Evolutionary conservation across 1,140 invertebrate genomes (phyloP).

Genomic region (Drosophila erecta): DNA sequence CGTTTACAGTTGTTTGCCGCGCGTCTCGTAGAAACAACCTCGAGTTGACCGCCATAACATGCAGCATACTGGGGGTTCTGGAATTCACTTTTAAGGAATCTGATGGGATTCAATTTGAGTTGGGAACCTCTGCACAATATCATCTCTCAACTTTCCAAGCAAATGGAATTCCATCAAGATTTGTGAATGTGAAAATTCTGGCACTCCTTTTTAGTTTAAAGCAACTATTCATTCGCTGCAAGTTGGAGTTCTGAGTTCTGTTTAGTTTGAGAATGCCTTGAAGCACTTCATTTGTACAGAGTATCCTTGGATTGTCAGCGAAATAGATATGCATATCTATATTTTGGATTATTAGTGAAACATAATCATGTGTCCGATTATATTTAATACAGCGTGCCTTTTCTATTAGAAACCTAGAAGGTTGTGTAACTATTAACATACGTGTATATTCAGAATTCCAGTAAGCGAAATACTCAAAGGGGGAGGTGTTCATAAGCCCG

Average conservation of each 20-base stretch:
- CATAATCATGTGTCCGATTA: background rate
- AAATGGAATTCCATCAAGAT: background rate
- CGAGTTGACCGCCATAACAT: slow-evolving; percentile 48
- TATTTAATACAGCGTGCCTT: background rate
- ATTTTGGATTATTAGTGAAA: too few species aligned
- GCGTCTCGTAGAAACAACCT: slow-evolving; percentile 47
- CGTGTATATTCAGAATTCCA: background rate
- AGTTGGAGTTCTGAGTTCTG: slow-evolving; percentile 45
- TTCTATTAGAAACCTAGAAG: too few species aligned
- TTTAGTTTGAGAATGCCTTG: slow-evolving; percentile 31
- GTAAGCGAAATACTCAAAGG: background rate
- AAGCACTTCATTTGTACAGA: slow-evolving; percentile 5
- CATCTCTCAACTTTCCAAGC: background rate
- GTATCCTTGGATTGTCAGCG: slow-evolving; percentile 16
- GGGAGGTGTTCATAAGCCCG: background rate
- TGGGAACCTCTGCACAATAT: background rate
- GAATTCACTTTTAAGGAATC: background rate
- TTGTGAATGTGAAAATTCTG: slow-evolving; percentile 1
- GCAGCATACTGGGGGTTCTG: slow-evolving; percentile 1
- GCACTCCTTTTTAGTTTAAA: slow-evolving; percentile 17
- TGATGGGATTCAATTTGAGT: background rate
- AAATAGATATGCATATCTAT: too few species aligned
- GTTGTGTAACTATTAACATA: background rate
- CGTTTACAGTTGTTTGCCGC: slow-evolving; percentile 79
- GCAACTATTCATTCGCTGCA: slow-evolving; percentile 36